Conservation (phyloP, 1,140 invertebrate species). For the Bactericera cockerelli region DNA sequence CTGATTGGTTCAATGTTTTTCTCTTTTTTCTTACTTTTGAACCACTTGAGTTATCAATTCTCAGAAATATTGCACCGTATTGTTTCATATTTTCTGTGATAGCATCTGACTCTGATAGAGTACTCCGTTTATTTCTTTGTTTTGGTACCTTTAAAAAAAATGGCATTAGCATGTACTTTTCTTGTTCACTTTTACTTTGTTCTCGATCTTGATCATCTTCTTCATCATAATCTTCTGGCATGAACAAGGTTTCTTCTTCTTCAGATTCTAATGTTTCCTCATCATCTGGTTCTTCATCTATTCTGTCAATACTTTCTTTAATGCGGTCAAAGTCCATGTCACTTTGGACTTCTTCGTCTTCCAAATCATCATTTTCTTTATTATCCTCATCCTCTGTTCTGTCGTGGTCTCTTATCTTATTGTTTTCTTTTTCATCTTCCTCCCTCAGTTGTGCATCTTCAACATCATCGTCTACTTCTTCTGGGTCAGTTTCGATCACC, state of each 20-base stretch:
- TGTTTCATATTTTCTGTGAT: neutral
- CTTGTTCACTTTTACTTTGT: neutral
- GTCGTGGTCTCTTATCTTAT: neutral
- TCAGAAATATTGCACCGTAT: neutral
- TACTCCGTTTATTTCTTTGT: neutral
- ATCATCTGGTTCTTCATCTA: slow-evolving; percentile 5
- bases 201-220: neutral
- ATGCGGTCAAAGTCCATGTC: neutral
- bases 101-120: neutral
- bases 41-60: neutral
- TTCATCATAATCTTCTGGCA: neutral
- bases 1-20: neutral
- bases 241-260: slow-evolving; percentile 1
- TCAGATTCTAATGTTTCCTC: neutral
- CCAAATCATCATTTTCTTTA: neutral
- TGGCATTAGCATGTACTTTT: neutral
- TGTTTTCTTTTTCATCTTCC: neutral
- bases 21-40: too few relatives aligned
- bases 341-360: neutral
- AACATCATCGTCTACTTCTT: neutral
- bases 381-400: neutral
- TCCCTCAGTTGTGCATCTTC: neutral
- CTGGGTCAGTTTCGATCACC: neutral
- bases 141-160: slow-evolving; percentile 1
- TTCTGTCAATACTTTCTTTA: neutral